A percentile compares a stretch with the other conserved stretches of the same genome.
Evolutionary conservation across 2,113 vertebrate genomes (phyloP).

Genomic region (Nothocercus julius): DNA sequence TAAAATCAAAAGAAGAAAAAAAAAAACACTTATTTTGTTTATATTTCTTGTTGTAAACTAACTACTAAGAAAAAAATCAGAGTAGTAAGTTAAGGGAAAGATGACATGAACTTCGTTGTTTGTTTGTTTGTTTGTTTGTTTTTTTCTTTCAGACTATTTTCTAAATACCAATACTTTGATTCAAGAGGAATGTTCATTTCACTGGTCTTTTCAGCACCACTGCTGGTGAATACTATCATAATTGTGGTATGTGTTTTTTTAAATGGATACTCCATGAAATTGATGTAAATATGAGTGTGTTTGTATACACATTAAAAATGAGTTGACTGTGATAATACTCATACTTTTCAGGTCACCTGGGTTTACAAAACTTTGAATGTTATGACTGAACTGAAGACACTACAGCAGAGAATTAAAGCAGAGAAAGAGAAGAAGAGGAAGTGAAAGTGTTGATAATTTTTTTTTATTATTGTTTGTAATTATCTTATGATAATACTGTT

Average conservation of each 20-base stretch:
- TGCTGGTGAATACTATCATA: constrained; percentile 88
- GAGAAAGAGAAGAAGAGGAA: constrained; percentile 75
- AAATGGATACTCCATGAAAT: not conserved
- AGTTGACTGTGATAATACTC: not conserved
- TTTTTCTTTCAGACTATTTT: constrained; percentile 82
- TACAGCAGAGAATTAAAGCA: constrained; percentile 82
- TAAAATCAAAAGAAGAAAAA: not conserved
- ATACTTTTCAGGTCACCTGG: constrained; percentile 85
- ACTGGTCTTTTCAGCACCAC: constrained; percentile 87
- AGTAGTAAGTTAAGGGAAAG: not conserved
- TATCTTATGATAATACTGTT: not conserved
- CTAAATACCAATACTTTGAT: constrained; percentile 95
- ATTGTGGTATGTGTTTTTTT: constrained; percentile 87
- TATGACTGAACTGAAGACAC: constrained; percentile 89
- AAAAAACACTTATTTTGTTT: not conserved
- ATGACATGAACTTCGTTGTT: not conserved
- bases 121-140: not conserved
- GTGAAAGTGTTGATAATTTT: not conserved
- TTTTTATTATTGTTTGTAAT: not conserved
- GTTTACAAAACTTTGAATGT: constrained; percentile 87
- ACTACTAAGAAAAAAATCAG: not conserved
- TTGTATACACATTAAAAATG: not conserved
- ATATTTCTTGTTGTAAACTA: not conserved
- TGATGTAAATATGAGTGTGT: not conserved
- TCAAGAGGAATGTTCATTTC: constrained; percentile 98